Conservation (phyloP, 2,113 vertebrate genomes). For the Petrocephalus microphthalmus region DNA sequence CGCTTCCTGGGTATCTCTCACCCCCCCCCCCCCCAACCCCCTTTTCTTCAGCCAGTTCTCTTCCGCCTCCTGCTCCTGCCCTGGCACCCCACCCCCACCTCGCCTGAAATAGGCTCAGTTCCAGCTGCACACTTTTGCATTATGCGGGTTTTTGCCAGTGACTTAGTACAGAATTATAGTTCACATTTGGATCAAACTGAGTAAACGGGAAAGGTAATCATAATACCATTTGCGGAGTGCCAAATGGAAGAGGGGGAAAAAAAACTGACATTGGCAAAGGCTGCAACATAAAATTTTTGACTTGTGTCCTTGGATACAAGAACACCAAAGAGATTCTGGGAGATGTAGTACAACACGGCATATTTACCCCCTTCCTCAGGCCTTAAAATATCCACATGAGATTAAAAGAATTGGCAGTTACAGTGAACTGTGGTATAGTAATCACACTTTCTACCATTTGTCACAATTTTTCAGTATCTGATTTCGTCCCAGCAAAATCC, state of each 20-base stretch:
- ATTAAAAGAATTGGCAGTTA: background rate
- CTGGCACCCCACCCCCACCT: background rate
- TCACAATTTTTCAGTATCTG: background rate
- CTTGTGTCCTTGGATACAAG: background rate
- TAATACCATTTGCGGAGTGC: background rate
- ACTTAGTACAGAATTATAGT: background rate
- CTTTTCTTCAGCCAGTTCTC: background rate
- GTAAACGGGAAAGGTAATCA: background rate
- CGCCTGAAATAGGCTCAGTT: background rate
- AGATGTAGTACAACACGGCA: background rate
- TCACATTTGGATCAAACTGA: background rate
- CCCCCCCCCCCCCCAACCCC: too few species aligned
- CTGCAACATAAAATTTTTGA: background rate
- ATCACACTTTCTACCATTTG: background rate
- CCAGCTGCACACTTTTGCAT: background rate
- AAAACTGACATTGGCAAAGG: background rate
- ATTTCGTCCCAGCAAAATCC: background rate
- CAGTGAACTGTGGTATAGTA: background rate
- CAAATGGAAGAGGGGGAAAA: background rate
- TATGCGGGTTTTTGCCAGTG: background rate
- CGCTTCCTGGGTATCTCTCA: background rate
- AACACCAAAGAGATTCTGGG: background rate
- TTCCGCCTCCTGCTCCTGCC: too few species aligned
- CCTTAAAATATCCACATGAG: background rate
- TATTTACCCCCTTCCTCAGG: background rate